phyloP scores from a whole-genome alignment of 2,888 invertebrate genomes.

The Acrobasis consociella region DNA sequence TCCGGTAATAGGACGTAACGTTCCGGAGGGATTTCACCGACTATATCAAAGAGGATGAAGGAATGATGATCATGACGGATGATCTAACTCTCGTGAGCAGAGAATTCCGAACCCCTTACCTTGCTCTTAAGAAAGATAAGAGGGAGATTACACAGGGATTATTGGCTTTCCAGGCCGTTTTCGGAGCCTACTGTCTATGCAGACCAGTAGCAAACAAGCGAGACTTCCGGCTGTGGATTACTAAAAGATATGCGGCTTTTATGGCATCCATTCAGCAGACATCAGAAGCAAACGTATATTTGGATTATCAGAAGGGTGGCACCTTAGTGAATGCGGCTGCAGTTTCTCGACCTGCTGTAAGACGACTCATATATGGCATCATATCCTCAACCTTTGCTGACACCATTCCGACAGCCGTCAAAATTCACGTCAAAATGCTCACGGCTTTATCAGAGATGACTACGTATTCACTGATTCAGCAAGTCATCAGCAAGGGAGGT shows the following conservation, averaged over 20 bases:
- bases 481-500: no score
- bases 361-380: constrained; percentile 4
- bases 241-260: constrained; percentile 3
- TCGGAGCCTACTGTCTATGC: constrained; percentile 21
- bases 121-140: background rate
- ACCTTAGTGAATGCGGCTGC: constrained; percentile 16
- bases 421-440: constrained; percentile 13
- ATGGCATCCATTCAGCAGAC: constrained; percentile 14
- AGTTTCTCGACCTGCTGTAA: background rate
- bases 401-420: background rate
- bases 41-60: no score
- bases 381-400: background rate
- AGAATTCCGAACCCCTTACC: background rate
- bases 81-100: background rate
- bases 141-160: background rate
- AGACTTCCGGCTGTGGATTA: constrained; percentile 17
- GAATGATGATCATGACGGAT: background rate
- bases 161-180: constrained; percentile 21
- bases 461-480: constrained; percentile 9
- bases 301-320: background rate
- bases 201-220: constrained; percentile 20
- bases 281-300: background rate
- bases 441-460: constrained; percentile 22
- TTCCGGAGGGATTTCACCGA: no score
- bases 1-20: no score